phyloP scores from a whole-genome alignment of 2,888 invertebrate genomes.

The Hesperia comma region DNA sequence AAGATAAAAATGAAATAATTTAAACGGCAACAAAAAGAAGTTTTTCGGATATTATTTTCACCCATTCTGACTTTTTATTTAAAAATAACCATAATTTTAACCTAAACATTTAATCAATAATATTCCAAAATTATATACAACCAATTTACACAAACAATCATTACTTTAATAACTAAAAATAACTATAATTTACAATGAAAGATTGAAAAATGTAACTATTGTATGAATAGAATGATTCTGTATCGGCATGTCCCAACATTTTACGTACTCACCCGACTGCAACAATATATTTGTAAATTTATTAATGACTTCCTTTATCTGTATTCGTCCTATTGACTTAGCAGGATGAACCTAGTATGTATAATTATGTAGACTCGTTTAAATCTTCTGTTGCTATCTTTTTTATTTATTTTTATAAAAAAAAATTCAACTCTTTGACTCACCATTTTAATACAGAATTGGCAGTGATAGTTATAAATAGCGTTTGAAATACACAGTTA shows the following conservation, averaged over 20 bases:
- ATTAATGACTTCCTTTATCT: background rate
- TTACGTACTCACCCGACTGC: background rate
- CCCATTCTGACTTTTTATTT: constrained; percentile 13
- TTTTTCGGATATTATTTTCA: constrained; percentile 9
- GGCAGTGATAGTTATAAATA: constrained; percentile 26
- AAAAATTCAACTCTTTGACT: background rate
- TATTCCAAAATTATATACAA: constrained; percentile 74
- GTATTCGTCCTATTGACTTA: background rate
- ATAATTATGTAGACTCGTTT: too few species aligned
- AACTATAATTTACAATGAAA: constrained; percentile 49
- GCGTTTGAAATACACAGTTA: background rate
- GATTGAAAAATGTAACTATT: constrained; percentile 13
- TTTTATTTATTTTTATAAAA: too few species aligned
- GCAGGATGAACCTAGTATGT: background rate
- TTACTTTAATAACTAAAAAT: constrained; percentile 49
- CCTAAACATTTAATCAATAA: constrained; percentile 31
- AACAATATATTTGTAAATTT: background rate
- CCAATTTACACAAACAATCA: constrained; percentile 72
- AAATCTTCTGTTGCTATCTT: too few species aligned
- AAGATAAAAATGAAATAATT: constrained; percentile 8
- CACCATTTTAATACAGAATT: constrained; percentile 11
- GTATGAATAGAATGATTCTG: constrained; percentile 26
- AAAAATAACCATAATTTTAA: constrained; percentile 25
- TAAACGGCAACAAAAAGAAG: constrained; percentile 11
- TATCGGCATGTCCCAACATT: background rate